phyloP scores from a whole-genome alignment of 1,140 invertebrate genomes.

The Microplitis mediator region DNA sequence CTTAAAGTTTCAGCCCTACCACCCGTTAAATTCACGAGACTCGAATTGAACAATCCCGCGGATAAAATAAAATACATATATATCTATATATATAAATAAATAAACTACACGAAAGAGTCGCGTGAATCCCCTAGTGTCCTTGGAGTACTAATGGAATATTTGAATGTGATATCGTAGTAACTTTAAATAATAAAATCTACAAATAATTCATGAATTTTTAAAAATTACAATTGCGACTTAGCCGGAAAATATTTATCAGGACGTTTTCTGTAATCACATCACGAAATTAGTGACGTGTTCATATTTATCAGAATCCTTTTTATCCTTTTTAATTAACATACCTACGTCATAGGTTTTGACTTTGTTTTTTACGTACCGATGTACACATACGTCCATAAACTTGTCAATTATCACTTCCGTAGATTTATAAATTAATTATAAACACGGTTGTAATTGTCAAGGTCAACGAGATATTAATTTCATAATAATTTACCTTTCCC shows the following conservation, averaged over 20 bases:
- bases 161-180: no score
- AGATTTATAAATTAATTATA: no score
- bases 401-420: no score
- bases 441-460: no score
- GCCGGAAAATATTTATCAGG: background rate
- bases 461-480: no score
- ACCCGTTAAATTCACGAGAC: background rate
- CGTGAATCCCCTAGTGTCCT: no score
- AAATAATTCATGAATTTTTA: conserved; percentile 14
- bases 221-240: background rate
- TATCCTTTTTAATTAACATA: background rate
- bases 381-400: no score
- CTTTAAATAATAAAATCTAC: background rate
- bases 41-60: background rate
- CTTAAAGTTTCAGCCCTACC: conserved; percentile 2
- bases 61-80: background rate
- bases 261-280: background rate
- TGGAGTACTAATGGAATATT: no score
- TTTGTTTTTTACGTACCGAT: no score
- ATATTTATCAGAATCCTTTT: background rate
- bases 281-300: background rate
- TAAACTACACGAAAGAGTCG: no score
- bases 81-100: no score
- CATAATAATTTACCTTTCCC: no score
- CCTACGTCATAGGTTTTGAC: background rate